Conservation (phyloP, 1,140 invertebrate species). For the Lordiphosa clarofinis region DNA sequence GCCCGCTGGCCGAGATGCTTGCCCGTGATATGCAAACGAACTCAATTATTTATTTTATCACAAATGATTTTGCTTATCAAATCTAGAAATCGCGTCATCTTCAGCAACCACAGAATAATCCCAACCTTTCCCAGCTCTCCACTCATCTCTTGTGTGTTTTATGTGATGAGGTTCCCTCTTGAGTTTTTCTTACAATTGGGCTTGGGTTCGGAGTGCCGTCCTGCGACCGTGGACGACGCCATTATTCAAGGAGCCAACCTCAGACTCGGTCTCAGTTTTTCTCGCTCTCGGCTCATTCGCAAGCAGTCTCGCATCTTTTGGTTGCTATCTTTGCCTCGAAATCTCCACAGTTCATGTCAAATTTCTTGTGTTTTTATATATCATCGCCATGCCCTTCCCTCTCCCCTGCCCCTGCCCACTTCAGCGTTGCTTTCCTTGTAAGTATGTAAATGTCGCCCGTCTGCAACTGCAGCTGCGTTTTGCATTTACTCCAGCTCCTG, state of each 20-base stretch:
- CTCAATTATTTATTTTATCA: conserved; percentile 79
- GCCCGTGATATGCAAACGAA: conserved; percentile 76
- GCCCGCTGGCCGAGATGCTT: conserved; percentile 42
- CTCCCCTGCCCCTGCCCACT: conserved; percentile 10
- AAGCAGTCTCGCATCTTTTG: conserved; percentile 61
- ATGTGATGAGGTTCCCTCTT: conserved; percentile 55
- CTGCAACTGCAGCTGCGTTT: conserved; percentile 45
- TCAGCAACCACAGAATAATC: conserved; percentile 36
- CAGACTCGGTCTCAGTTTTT: conserved; percentile 17
- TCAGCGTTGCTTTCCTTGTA: conserved; percentile 63
- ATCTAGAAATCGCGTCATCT: conserved; percentile 72
- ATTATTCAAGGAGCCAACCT: conserved; percentile 68
- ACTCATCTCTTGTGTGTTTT: conserved; percentile 59
- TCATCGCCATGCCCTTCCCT: conserved; percentile 55
- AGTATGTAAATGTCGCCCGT: conserved; percentile 66
- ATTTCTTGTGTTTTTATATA: conserved; percentile 78
- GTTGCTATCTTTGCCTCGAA: conserved; percentile 73
- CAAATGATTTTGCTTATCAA: conserved; percentile 76
- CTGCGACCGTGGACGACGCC: conserved; percentile 53
- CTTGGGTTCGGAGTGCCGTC: conserved; percentile 29
- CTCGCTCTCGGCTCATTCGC: conserved; percentile 34
- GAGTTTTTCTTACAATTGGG: conserved; percentile 72
- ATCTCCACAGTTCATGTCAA: conserved; percentile 77
- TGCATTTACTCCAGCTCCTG: conserved; percentile 19
- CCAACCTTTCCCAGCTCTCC: conserved; percentile 53